Conservation (phyloP, 2,888 invertebrate genomes). For the Mesorhabditis spiculigera region DNA sequence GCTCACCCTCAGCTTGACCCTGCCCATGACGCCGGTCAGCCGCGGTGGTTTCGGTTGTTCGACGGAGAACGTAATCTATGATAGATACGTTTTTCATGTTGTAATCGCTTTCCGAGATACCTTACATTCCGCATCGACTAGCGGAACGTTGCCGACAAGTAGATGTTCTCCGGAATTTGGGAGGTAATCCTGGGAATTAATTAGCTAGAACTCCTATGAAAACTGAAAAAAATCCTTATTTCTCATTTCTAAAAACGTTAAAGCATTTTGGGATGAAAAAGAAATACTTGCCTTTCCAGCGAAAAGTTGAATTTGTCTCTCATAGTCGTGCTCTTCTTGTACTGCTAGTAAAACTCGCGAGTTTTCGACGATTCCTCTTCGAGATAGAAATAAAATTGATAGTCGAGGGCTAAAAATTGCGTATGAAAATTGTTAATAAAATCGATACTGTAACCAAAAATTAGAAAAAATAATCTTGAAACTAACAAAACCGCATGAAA, state of each 20-base stretch:
- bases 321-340: constrained; percentile 1
- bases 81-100: too few relatives aligned
- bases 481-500: too few relatives aligned
- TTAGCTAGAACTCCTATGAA: too few relatives aligned
- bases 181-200: neutral
- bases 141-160: neutral
- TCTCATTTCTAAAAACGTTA: too few relatives aligned
- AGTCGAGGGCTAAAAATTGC: neutral
- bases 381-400: neutral
- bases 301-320: neutral
- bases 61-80: neutral
- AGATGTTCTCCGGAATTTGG: neutral
- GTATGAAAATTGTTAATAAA: too few relatives aligned
- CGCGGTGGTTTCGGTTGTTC: neutral
- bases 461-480: too few relatives aligned
- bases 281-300: neutral
- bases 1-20: neutral
- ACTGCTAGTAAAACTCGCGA: neutral
- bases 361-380: neutral
- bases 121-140: neutral
- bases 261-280: too few relatives aligned
- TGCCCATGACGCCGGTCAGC: neutral
- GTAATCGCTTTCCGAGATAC: neutral
- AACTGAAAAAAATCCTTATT: too few relatives aligned
- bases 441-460: too few relatives aligned